Percentiles rank a stretch among this genome's conserved stretches.
These are phyloP conservation scores for Gallinago undulata DNA, from an alignment of 2,113 vertebrate genomes.

Conservation along the genomic window DNA sequence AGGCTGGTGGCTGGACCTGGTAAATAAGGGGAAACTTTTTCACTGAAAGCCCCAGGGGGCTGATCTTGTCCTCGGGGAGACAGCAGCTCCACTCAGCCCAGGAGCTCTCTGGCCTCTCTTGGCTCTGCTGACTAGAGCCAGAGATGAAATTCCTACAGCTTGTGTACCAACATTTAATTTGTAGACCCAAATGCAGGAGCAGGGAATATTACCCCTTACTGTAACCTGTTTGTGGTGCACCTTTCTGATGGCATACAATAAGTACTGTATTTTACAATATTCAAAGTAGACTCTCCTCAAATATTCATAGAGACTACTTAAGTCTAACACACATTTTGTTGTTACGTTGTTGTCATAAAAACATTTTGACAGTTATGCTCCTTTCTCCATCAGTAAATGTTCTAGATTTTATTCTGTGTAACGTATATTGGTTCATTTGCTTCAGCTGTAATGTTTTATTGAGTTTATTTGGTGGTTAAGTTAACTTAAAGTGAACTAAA, in stretches of 20 bases:
- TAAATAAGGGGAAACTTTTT: not conserved
- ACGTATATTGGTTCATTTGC: not conserved
- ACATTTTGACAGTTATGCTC: not conserved
- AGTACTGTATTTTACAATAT: not conserved
- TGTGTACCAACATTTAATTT: not conserved
- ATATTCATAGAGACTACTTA: not conserved
- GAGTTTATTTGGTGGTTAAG: not conserved
- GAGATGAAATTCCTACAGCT: not conserved
- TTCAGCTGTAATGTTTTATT: not conserved
- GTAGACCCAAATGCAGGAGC: not conserved
- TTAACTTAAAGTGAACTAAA: not conserved
- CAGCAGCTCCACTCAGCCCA: fast-evolving
- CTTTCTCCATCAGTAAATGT: not conserved
- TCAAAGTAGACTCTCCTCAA: not conserved
- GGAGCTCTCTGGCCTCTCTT: not conserved
- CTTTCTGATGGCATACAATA: not conserved
- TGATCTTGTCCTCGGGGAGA: not conserved
- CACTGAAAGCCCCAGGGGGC: not conserved
- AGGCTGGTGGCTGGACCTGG: not conserved
- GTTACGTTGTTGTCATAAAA: not conserved
- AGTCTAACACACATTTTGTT: not conserved
- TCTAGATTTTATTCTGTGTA: not conserved
- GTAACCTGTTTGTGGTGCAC: not conserved
- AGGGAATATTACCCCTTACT: not conserved
- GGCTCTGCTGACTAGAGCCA: not conserved